phyloP scores from a whole-genome alignment of 1,140 invertebrate species.

The Apis cerana region DNA sequence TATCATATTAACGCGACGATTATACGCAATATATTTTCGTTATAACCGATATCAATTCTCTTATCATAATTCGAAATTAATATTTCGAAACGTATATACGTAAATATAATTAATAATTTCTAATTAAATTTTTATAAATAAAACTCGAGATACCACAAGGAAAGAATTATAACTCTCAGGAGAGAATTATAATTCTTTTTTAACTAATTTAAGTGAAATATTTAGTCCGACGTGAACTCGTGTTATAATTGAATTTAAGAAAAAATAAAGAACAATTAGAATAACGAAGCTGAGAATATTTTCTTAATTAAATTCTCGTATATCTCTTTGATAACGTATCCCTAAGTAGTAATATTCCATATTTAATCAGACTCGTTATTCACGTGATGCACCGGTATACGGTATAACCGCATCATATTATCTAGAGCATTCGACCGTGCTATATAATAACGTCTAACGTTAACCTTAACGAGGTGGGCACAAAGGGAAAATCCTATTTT shows the following conservation, averaged over 20 bases:
- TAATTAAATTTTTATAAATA: too few relatives aligned
- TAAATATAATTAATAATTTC: not conserved
- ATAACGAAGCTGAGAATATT: not conserved
- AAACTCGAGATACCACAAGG: too few relatives aligned
- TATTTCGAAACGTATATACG: too few relatives aligned
- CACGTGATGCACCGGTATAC: not conserved
- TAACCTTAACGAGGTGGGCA: not conserved
- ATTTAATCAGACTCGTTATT: not conserved
- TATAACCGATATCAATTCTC: too few relatives aligned
- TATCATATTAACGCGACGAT: not conserved
- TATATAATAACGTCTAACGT: not conserved
- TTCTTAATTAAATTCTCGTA: not conserved
- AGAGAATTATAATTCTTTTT: too few relatives aligned
- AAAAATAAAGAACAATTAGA: not conserved
- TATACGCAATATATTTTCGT: not conserved
- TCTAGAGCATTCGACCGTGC: not conserved
- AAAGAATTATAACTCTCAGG: too few relatives aligned
- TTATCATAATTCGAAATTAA: too few relatives aligned
- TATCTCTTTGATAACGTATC: not conserved
- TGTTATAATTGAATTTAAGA: not conserved
- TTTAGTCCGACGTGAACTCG: not conserved
- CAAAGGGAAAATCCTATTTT: constrained; percentile 1
- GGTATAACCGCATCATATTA: not conserved
- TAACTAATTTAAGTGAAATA: not conserved
- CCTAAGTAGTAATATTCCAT: not conserved